Evolutionary conservation across 2,888 invertebrate genomes (phyloP), one percentile per base, ranked within the genome.

Genomic region (Parapristionchus giblindavisi): DNA sequence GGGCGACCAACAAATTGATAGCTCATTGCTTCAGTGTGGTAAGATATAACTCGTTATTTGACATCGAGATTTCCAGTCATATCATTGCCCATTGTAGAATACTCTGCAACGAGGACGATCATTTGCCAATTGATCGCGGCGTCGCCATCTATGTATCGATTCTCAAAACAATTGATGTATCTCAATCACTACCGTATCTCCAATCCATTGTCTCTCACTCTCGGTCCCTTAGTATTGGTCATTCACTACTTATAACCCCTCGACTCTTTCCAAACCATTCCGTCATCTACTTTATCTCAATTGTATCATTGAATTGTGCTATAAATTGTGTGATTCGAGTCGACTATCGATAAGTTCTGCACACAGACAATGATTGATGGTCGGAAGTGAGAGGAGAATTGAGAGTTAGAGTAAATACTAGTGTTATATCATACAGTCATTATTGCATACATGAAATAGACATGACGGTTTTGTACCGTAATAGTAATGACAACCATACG

Each of bases 241-340:
- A 14, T 34, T 36, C 66, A 34, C 66, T 34, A 11, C 34, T 36
- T 51, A 6, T 36, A 6, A 6, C 6, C 27, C 24, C 54, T 54
- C 54, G n/a, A 14, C 43, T 43, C 43, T 43, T 43, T 17, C 8
- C 17, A 14, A 8, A 8, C 17, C 43, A 43, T 17, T 43, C 43
- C 8, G 8, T 43, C 8, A 43, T 43, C 17, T 17, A 8, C 43
- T 17, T 17, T 17, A 8, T n/a, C n/a, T n/a, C n/a, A n/a, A n/a
- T n/a, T n/a, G n/a, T n/a, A n/a, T n/a, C 43, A 8, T 43, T 43
- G 11, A 43, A 17, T 24, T 43, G 40, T 40, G 63, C 43, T 65
- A 65, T 43, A 65, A 65, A 43, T 29, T 65, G 63, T 65, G 63
- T 65, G 63, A 65, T 65, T 65, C 63, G 63, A 65, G n/a, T 65